A percentile compares a stretch with the other conserved stretches of the same genome.
Conservation (phyloP, 2,888 invertebrate genomes). For the Amorpha juglandis region DNA sequence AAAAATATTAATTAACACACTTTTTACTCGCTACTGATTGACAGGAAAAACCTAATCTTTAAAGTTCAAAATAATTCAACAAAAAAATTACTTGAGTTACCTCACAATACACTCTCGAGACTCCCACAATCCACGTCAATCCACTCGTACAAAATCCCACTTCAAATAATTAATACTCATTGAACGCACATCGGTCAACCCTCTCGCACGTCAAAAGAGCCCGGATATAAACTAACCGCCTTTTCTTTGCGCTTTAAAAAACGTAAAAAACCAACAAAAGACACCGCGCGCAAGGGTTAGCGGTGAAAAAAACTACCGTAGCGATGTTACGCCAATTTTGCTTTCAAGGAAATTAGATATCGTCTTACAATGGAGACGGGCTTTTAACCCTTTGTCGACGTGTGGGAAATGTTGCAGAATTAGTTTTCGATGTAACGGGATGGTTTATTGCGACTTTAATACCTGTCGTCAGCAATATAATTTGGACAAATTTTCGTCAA, state of each 20-base stretch:
- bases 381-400: conserved; percentile 74
- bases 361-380: conserved; percentile 70
- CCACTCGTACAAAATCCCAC: conserved; percentile 61
- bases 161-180: conserved; percentile 82
- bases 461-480: conserved; percentile 31
- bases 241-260: conserved; percentile 79
- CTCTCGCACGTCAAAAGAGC: conserved; percentile 72
- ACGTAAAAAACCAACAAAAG: conserved; percentile 67
- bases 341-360: conserved; percentile 84
- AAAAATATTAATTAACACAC: background rate
- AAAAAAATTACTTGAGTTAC: conserved; percentile 13
- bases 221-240: conserved; percentile 85
- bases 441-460: conserved; percentile 44
- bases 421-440: conserved; percentile 56
- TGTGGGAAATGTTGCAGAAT: conserved; percentile 74
- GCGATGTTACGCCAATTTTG: conserved; percentile 84
- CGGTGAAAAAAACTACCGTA: conserved; percentile 61
- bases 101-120: conserved; percentile 27
- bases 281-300: conserved; percentile 65
- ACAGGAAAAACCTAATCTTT: background rate
- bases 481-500: background rate
- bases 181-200: conserved; percentile 73
- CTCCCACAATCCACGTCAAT: conserved; percentile 62
- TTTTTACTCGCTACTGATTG: background rate
- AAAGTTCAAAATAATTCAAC: background rate